phyloP scores from a whole-genome alignment of 2,888 invertebrate genomes.

The Himalopsyche tibetana region DNA sequence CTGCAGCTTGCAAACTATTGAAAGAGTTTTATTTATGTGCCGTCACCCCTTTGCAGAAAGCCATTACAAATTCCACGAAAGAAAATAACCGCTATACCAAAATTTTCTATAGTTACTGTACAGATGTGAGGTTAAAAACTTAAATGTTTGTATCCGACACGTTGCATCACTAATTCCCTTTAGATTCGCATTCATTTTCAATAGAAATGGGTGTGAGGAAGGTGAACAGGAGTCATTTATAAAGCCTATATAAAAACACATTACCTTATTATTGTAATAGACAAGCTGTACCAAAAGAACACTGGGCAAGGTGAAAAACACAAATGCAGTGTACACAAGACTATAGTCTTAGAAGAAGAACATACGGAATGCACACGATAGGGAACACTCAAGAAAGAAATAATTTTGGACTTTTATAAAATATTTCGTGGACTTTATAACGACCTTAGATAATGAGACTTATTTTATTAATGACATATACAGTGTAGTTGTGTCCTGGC shows the following conservation, averaged over 20 bases:
- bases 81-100: slow-evolving; percentile 4
- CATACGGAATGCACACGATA: slow-evolving; percentile 32
- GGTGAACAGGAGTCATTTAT: slow-evolving; percentile 11
- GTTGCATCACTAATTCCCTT: neutral
- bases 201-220: neutral
- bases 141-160: neutral
- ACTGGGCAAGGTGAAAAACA: slow-evolving; percentile 34
- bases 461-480: slow-evolving; percentile 34
- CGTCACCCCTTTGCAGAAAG: slow-evolving; percentile 6
- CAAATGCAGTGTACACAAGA: slow-evolving; percentile 31
- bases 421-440: slow-evolving; percentile 42
- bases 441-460: neutral
- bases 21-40: slow-evolving; percentile 6
- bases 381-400: slow-evolving; percentile 38
- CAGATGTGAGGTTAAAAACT: neutral
- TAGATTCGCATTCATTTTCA: neutral
- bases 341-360: slow-evolving; percentile 41
- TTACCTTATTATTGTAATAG: neutral
- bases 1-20: neutral
- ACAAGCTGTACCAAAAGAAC: slow-evolving; percentile 36
- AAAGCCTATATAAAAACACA: slow-evolving; percentile 8
- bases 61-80: slow-evolving; percentile 41
- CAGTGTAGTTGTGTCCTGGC: slow-evolving; percentile 31
- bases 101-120: neutral
- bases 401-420: slow-evolving; percentile 20